phyloP scores from a whole-genome alignment of 2,888 invertebrate genomes.

The Drosophila falleni region DNA sequence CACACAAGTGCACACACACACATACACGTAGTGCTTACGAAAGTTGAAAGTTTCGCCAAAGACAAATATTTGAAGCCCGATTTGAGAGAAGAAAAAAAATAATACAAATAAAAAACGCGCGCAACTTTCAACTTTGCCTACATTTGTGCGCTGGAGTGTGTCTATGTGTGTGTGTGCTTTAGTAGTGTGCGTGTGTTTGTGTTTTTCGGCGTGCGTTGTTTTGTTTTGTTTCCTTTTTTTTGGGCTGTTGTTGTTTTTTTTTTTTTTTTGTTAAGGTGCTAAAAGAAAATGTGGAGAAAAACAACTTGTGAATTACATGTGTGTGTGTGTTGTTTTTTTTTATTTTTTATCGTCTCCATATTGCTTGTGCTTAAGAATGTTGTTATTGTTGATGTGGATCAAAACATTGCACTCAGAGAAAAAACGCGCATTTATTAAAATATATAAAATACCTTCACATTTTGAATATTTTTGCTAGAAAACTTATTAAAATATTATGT shows the following conservation, averaged over 20 bases:
- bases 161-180: not conserved
- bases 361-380: slow-evolving; percentile 37
- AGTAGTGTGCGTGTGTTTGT: slow-evolving; percentile 4
- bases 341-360: slow-evolving; percentile 28
- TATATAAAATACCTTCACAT: no score
- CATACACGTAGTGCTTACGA: not conserved
- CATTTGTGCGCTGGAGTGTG: slow-evolving; percentile 19
- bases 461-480: no score
- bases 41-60: slow-evolving; percentile 33
- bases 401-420: slow-evolving; percentile 5
- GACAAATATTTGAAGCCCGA: slow-evolving; percentile 39
- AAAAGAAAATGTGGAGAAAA: slow-evolving; percentile 9
- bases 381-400: slow-evolving; percentile 22
- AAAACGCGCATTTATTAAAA: not conserved
- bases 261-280: slow-evolving; percentile 49
- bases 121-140: slow-evolving; percentile 43
- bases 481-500: no score
- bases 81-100: slow-evolving; percentile 10
- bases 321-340: slow-evolving; percentile 14
- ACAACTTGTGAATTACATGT: slow-evolving; percentile 6
- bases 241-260: slow-evolving; percentile 15
- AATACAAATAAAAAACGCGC: slow-evolving; percentile 24
- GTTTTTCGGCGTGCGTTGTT: slow-evolving; percentile 20
- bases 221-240: slow-evolving; percentile 13
- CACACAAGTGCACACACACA: not conserved